Evolutionary conservation across 2,888 invertebrate species (phyloP), one percentile per base, ranked within the genome.

Genomic region (Philonicus albiceps): DNA sequence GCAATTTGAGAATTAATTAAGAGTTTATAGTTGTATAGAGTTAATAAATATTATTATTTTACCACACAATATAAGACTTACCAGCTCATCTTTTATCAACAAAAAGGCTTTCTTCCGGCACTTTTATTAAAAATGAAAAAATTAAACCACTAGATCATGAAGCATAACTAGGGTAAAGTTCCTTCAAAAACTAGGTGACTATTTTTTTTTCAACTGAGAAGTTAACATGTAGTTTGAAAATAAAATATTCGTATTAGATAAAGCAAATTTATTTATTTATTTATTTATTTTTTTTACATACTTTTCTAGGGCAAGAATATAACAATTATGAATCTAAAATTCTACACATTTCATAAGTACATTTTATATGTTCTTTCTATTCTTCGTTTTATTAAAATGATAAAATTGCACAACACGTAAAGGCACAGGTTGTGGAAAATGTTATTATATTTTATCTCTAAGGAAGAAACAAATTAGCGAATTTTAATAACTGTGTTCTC

Each of bases 351-450:
- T 74, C 74, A 74, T 74, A 74, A 74, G 74, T 74, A 34, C 74
- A 16, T 74, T 74, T 34, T 37, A 74, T n/a, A 22, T 64, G 3
- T 64, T 31, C 34, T 8, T 74, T 74, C 37, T 37, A 34, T 27
- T 31, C 34, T 30, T 74, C 74, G n/a, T 34, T 8, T 74, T 74
- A 34, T 74, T 74, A 34, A 74, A 74, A 37, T 74, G 74, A 74
- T 74, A 74, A 74, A 64, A 74, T 74, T 74, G 74, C 74, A 74
- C 74, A 74, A 74, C 74, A 74, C 37, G 37, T 74, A 37, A 74
- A 74, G 74, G 74, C 74, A 74, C 74, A 74, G 31, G 74, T 74
- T 74, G 64, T 74, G 74, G 74, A 34, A 13, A 37, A 74, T 74
- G 31, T 34, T n/a, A 4, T 55, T n/a, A 64, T 64, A 27, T 27